These are phyloP conservation scores for Seriola quinqueradiata DNA, from an alignment of 2,113 vertebrate genomes.

Conservation along the genomic window DNA sequence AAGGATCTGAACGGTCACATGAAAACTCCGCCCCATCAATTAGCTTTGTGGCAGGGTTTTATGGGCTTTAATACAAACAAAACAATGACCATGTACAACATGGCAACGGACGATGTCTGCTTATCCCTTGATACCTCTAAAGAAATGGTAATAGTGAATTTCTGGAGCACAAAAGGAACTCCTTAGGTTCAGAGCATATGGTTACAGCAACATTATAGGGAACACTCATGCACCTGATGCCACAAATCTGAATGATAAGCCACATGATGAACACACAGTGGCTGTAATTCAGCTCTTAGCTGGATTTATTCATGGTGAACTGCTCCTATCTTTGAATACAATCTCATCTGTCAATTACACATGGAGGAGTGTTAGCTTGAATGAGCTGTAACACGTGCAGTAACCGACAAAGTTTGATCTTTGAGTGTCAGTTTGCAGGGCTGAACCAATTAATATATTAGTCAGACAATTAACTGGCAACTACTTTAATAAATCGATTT, in stretches of 20 bases:
- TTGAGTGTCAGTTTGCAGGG: neutral
- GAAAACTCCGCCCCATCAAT: constrained; percentile 76
- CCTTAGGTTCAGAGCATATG: constrained; percentile 62
- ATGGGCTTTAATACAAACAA: constrained; percentile 80
- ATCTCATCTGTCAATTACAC: constrained; percentile 22
- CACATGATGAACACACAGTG: constrained; percentile 43
- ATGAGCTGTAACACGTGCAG: neutral
- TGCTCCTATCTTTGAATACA: constrained; percentile 17
- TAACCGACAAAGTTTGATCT: too few relatives aligned
- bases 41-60: constrained; percentile 86
- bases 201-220: constrained; percentile 55
- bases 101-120: constrained; percentile 67
- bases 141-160: constrained; percentile 79
- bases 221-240: constrained; percentile 73
- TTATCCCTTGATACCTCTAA: constrained; percentile 74
- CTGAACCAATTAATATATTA: neutral
- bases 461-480: neutral
- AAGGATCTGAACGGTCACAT: constrained; percentile 71
- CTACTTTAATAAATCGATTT: neutral
- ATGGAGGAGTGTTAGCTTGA: neutral
- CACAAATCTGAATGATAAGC: constrained; percentile 49
- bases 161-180: constrained; percentile 64
- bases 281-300: constrained; percentile 45
- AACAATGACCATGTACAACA: constrained; percentile 80
- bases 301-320: constrained; percentile 42